phyloP scores from a whole-genome alignment of 2,113 vertebrate genomes.

The Prunella himalayana region DNA sequence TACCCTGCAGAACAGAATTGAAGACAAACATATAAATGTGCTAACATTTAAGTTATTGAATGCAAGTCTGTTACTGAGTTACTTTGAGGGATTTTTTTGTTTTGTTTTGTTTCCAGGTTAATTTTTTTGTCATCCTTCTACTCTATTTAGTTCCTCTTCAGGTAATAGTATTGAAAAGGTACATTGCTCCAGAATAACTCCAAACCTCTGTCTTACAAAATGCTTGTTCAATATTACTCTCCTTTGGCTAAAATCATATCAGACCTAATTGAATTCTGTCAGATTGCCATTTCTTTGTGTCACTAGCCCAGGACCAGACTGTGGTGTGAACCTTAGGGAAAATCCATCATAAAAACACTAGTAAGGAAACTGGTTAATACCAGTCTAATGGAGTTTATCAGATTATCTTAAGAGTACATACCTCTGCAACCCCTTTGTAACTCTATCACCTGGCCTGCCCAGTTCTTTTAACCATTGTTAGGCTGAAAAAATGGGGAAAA shows the following conservation, averaged over 20 bases:
- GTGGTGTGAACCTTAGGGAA: background rate
- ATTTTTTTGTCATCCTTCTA: background rate
- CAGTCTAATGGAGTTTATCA: background rate
- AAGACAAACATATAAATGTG: slow-evolving; percentile 36
- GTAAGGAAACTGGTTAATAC: background rate
- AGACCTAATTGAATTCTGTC: background rate
- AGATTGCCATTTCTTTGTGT: background rate
- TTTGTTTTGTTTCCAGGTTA: background rate
- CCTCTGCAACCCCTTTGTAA: background rate
- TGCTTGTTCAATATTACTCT: background rate
- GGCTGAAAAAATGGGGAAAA: background rate
- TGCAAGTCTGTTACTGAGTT: background rate
- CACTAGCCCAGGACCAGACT: background rate
- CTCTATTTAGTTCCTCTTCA: background rate
- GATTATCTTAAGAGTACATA: background rate
- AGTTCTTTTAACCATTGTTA: background rate
- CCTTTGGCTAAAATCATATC: background rate
- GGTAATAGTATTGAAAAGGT: background rate
- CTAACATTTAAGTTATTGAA: background rate
- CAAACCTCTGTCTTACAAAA: background rate
- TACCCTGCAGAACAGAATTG: slow-evolving; percentile 22
- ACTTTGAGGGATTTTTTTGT: background rate
- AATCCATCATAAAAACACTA: background rate
- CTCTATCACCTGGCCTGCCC: background rate
- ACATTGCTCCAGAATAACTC: background rate